A percentile compares a stretch with the other conserved stretches of the same genome.
Evolutionary conservation across 2,888 invertebrate genomes (phyloP).

Genomic region (Diarsia brunnea): DNA sequence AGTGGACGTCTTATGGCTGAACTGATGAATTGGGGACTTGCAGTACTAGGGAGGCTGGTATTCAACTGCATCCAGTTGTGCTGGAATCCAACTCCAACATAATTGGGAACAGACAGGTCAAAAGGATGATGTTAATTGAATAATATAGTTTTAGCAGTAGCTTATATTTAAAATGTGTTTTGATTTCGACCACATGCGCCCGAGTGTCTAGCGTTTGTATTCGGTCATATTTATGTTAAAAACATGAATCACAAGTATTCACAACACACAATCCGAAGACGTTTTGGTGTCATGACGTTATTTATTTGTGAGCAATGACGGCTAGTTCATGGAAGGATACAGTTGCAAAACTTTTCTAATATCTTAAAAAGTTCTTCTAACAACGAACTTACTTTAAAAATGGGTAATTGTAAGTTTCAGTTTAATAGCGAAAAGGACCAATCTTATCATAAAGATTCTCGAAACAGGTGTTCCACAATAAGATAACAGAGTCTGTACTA

Average conservation of each 20-base stretch:
- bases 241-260: conserved; percentile 13
- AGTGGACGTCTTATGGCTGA: no score
- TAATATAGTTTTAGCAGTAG: neutral
- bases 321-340: neutral
- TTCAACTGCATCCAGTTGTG: neutral
- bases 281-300: conserved; percentile 13
- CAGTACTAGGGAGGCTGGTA: neutral
- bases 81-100: neutral
- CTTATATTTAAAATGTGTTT: conserved; percentile 6
- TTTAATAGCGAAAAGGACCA: neutral
- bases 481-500: neutral
- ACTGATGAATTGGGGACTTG: neutral
- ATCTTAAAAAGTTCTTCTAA: neutral
- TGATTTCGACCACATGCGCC: conserved; percentile 19
- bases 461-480: neutral
- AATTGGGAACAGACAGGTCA: neutral
- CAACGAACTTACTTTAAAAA: neutral
- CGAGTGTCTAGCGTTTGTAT: conserved; percentile 16
- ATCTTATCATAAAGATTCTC: neutral
- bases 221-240: neutral
- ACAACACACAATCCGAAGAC: neutral
- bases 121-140: neutral
- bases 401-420: neutral
- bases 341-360: neutral
- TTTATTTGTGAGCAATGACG: conserved; percentile 15